Evolutionary conservation across 30 jellyfish, hydroid and myxozoan genomes (phyloP).

Genomic region (Nemopilema nomurai): DNA sequence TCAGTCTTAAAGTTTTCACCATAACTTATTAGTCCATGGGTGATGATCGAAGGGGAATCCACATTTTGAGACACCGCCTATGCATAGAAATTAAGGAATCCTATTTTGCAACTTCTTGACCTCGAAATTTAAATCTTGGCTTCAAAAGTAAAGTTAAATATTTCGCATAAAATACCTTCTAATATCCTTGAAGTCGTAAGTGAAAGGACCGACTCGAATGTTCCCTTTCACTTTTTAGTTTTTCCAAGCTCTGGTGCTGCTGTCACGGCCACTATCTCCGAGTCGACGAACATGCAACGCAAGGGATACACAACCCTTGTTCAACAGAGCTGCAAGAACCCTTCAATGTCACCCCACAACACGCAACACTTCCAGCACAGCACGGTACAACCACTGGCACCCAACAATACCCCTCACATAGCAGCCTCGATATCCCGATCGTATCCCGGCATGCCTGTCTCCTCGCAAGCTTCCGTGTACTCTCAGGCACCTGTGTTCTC

Average conservation of each 20-base stretch:
- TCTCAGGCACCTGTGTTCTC: background rate
- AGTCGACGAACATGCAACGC: conserved; percentile 4
- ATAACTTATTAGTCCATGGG: no score
- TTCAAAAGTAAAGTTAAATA: no score
- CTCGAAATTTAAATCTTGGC: no score
- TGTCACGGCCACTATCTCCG: conserved; percentile 1
- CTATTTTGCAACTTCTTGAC: no score
- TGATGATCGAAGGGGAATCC: no score
- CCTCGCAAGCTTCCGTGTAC: background rate
- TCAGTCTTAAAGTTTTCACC: no score
- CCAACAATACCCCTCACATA: background rate
- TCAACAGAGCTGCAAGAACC: conserved; percentile 1
- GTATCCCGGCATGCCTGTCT: conserved; percentile 9
- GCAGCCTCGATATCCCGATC: background rate
- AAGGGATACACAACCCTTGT: conserved; percentile 18
- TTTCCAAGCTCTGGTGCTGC: conserved; percentile 4
- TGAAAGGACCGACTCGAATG: no score
- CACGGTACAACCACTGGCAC: background rate
- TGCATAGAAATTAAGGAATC: no score
- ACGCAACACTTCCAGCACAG: conserved; percentile 10
- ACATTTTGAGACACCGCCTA: no score
- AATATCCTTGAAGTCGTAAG: no score
- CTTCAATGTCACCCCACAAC: conserved; percentile 11
- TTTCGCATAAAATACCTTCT: no score
- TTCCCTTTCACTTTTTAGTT: conserved; percentile 3